Percentiles rank a stretch among this genome's conserved stretches.
Evolutionary conservation across 2,888 invertebrate genomes (phyloP).

Genomic region (Melitaea athalia): DNA sequence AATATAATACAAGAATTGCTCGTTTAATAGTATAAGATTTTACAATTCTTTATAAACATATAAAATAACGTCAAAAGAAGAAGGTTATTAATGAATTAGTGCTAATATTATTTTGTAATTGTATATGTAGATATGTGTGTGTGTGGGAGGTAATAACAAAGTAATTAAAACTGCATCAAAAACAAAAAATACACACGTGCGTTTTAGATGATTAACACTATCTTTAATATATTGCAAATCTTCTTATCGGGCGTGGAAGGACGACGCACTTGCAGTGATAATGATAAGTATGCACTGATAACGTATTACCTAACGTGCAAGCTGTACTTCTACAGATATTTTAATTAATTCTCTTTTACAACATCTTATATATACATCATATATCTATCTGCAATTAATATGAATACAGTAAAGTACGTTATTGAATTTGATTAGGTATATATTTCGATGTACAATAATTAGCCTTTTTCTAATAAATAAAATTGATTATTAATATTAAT

Average conservation of each 20-base stretch:
- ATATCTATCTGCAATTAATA: neutral
- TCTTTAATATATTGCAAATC: conserved; percentile 38
- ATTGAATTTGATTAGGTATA: too few relatives aligned
- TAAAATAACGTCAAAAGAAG: too few relatives aligned
- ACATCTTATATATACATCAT: neutral
- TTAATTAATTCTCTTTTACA: neutral
- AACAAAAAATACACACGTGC: conserved; percentile 24
- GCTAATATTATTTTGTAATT: neutral
- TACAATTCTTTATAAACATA: too few relatives aligned
- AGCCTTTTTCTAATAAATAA: too few relatives aligned
- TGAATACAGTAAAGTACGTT: too few relatives aligned
- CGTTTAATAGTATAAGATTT: too few relatives aligned
- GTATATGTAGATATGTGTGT: neutral
- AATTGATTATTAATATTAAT: too few relatives aligned
- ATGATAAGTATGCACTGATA: conserved; percentile 44
- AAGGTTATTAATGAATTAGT: too few relatives aligned
- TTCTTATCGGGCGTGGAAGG: conserved; percentile 41
- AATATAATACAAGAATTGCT: too few relatives aligned
- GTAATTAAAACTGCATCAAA: neutral
- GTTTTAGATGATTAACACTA: conserved; percentile 27
- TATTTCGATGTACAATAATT: too few relatives aligned
- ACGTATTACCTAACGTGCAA: conserved; percentile 32
- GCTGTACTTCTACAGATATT: conserved; percentile 22
- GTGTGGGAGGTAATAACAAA: neutral
- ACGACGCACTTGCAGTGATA: conserved; percentile 45